Base-by-base conservation (phyloP, 2,113 vertebrate species). In the Illadopsis cleaveri region DNA sequence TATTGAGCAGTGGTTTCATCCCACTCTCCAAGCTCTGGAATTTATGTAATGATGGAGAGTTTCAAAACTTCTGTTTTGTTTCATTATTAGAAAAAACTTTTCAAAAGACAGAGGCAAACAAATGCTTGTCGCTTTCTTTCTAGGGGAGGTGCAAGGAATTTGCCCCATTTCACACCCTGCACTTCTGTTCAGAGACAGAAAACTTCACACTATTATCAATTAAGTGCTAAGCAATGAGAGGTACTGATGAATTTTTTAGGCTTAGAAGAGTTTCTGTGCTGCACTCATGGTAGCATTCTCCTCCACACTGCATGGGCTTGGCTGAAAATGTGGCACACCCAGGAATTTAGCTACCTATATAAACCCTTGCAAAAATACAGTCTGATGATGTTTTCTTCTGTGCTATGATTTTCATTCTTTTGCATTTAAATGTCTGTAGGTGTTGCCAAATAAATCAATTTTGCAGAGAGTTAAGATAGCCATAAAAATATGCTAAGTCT, bases 111-210 rank as follows among this genome's bases (percentile, higher is more conserved):
- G 7, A 21, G 9, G 12, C 35, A 66, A 84, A 77, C 45, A 53
- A 17, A 13, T 1, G 3, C 11, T 85, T 35, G 15, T 51, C 0
- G 0, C 6, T 45, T 51, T 57, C 35, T 86, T 73, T 9, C 45
- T 57, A 19, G 61, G 11, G 10, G 5, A 53, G 2, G 2, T n/a
- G 14, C 15, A 24, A 72, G 11, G 40, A 72, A 45, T 69, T 69
- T 76, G 10, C 37, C 53, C 25, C 2, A 9, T 60, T 91, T 61
- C 54, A n/a, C 42, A 58, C 45, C 35, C 62, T 27, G 5, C 15
- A 11, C 10, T 57, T 42, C 40, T 72, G 10, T 60, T 92, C n/a
- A 56, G 50, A 65, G 61, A 50, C 47, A 51, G n/a, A 87, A 81
- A 70, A 35, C 1, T 3, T 85, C 15, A 50, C 38, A 15, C 7